Evolutionary conservation across 2,888 invertebrate species (phyloP).

Genomic region (Portevinia maculata): DNA sequence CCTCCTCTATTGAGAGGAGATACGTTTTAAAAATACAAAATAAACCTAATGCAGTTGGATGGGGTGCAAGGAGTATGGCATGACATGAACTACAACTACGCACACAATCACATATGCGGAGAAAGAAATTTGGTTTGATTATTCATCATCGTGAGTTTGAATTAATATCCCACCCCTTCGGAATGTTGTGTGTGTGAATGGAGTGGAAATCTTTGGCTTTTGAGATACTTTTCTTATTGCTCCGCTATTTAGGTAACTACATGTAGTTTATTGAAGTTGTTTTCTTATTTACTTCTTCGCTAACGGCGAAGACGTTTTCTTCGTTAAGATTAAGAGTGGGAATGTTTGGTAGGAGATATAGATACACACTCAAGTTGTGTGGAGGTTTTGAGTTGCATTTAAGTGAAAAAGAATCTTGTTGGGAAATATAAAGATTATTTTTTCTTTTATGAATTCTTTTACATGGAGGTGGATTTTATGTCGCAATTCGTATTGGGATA

Average conservation of each 20-base stretch:
- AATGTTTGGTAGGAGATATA: constrained; percentile 9
- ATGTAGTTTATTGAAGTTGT: constrained; percentile 2
- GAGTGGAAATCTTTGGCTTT: constrained; percentile 45
- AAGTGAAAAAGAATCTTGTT: constrained; percentile 29
- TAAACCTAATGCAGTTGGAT: constrained; percentile 45
- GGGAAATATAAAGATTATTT: constrained; percentile 52
- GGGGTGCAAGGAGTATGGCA: constrained; percentile 73
- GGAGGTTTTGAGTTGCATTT: constrained; percentile 42
- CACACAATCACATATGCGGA: constrained; percentile 22
- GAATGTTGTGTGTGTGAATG: constrained; percentile 31
- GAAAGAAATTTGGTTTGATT: constrained; percentile 62
- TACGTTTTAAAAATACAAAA: background rate
- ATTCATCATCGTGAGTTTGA: constrained; percentile 67
- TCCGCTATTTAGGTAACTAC: no score
- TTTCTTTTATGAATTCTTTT: background rate
- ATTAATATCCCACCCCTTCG: constrained; percentile 73
- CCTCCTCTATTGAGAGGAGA: constrained; percentile 40
- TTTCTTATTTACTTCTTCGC: constrained; percentile 55
- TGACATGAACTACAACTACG: constrained; percentile 66
- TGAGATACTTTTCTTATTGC: constrained; percentile 66
- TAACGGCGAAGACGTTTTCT: constrained; percentile 45
- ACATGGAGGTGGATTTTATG: constrained; percentile 10
- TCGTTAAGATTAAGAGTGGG: constrained; percentile 64
- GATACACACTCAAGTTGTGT: background rate
- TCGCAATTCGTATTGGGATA: background rate